Percentiles rank a stretch among this genome's conserved stretches.
Conservation (phyloP, 2,113 vertebrate genomes). For the Zosterops japonicus region DNA sequence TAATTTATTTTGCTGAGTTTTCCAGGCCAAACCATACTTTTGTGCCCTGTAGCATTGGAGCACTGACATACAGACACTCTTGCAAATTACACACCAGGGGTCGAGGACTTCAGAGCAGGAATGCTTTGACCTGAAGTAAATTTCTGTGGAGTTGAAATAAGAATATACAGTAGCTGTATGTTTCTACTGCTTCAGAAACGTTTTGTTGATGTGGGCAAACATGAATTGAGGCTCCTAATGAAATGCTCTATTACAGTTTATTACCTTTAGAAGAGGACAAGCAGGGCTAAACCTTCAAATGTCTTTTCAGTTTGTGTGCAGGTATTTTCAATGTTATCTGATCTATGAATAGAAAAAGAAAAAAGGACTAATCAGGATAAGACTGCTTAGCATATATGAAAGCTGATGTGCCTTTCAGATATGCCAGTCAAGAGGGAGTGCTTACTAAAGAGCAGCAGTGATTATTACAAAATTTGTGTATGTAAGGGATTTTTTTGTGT, state of each 20-base stretch:
- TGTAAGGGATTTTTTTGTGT: background rate
- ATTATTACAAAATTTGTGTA: background rate
- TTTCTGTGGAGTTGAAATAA: background rate
- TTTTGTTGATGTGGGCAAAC: background rate
- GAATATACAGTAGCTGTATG: background rate
- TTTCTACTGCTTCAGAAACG: background rate
- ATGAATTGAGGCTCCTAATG: background rate
- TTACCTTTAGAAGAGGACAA: background rate
- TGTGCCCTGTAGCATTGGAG: background rate
- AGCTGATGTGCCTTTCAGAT: conserved; percentile 44
- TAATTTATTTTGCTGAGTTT: conserved; percentile 17
- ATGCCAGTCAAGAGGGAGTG: conserved; percentile 17
- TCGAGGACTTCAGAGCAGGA: background rate
- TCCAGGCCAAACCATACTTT: background rate
- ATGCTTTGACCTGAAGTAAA: background rate
- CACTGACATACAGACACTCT: background rate
- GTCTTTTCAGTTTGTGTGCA: background rate
- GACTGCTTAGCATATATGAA: conserved; percentile 61
- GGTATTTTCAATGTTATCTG: conserved; percentile 47
- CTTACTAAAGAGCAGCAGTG: background rate
- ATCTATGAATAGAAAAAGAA: conserved; percentile 25
- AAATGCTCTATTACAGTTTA: background rate
- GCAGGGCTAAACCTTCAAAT: conserved; percentile 30
- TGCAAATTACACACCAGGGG: background rate
- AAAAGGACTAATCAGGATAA: conserved; percentile 24